A percentile compares a stretch with the other conserved stretches of the same genome.
phyloP scores from a whole-genome alignment of 2,113 vertebrate species.

The Dicaeum eximium region DNA sequence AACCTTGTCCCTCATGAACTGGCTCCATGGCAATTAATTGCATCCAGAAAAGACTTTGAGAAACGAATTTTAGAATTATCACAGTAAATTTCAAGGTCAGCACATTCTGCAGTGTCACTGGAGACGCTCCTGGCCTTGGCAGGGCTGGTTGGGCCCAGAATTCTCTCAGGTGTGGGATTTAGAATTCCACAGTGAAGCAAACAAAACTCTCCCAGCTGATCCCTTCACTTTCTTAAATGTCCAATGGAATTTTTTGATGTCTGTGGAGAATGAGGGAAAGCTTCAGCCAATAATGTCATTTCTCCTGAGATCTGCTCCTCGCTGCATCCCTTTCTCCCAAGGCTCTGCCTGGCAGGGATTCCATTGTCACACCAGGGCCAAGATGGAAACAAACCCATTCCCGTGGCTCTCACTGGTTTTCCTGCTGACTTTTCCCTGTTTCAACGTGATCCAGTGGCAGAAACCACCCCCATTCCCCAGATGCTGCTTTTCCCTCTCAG shows the following conservation, averaged over 20 bases:
- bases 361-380: neutral
- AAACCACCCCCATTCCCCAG: no score
- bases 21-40: neutral
- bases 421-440: neutral
- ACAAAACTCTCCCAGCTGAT: neutral
- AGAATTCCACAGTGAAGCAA: neutral
- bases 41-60: neutral
- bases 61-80: neutral
- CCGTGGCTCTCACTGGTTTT: neutral
- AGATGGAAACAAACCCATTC: no score
- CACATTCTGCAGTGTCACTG: neutral
- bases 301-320: neutral
- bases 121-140: neutral
- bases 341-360: neutral
- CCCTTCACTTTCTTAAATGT: neutral
- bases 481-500: neutral
- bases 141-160: neutral
- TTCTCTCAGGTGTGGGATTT: neutral
- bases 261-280: neutral
- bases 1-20: neutral
- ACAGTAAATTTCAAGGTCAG: neutral
- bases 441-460: neutral
- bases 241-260: neutral
- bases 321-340: neutral
- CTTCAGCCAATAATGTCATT: neutral